Conservation (phyloP, 2,888 invertebrate species). For the Nasonovia ribisnigri region DNA sequence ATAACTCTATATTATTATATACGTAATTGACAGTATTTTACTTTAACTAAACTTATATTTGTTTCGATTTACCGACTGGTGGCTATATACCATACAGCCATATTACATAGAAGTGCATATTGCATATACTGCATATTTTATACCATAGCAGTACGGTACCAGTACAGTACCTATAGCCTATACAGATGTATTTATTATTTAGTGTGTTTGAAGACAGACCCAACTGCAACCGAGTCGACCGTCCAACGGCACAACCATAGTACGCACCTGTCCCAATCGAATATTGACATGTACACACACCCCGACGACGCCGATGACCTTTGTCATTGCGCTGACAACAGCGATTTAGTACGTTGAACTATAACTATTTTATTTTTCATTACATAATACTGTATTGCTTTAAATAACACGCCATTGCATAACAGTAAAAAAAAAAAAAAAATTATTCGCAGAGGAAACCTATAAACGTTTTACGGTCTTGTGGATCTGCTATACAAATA, state of each 20-base stretch:
- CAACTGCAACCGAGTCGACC: not conserved
- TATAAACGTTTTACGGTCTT: not conserved
- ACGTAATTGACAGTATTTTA: not conserved
- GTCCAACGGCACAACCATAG: not conserved
- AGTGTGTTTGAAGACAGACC: not conserved
- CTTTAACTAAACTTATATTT: not conserved
- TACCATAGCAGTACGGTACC: no score
- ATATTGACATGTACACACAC: not conserved
- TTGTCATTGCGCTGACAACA: not conserved
- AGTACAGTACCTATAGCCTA: no score
- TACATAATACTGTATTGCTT: not conserved
- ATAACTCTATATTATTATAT: not conserved
- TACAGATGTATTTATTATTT: not conserved
- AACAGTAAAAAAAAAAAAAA: not conserved
- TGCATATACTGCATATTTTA: not conserved
- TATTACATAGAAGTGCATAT: not conserved
- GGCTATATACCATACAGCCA: not conserved
- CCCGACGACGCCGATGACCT: not conserved
- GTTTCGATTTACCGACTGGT: not conserved
- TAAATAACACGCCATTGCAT: not conserved
- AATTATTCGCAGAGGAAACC: not conserved
- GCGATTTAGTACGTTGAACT: not conserved
- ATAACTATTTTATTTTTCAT: not conserved
- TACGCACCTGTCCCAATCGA: not conserved
- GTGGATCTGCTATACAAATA: not conserved